phyloP scores from a whole-genome alignment of 2,797 vertebrate genomes.

The Pelochelys cantorii region DNA sequence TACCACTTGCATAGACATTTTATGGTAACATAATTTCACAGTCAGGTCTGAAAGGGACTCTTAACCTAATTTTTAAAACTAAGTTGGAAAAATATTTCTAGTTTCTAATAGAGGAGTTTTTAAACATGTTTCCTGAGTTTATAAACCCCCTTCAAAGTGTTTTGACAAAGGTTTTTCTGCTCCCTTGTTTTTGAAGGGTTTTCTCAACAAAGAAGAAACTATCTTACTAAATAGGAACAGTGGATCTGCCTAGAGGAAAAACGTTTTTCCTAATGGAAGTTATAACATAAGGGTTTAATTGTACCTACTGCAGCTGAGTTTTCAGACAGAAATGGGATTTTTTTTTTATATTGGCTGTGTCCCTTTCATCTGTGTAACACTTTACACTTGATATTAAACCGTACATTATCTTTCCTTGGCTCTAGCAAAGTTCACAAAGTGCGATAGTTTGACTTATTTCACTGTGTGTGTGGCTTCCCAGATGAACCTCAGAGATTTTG shows the following conservation, averaged over 20 bases:
- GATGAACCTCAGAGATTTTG: background rate
- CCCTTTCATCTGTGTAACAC: background rate
- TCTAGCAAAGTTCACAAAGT: background rate
- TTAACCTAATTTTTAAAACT: background rate
- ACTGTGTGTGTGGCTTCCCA: background rate
- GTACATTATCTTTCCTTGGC: background rate
- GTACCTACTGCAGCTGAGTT: background rate
- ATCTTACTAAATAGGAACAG: background rate
- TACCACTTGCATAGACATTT: background rate
- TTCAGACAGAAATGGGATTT: background rate
- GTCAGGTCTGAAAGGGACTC: constrained; percentile 12
- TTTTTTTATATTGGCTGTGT: background rate
- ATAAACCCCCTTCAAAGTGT: background rate
- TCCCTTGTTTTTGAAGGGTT: background rate
- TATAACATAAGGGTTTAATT: background rate
- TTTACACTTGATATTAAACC: background rate
- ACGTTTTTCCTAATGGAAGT: background rate
- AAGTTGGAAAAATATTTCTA: background rate
- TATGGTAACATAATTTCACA: background rate
- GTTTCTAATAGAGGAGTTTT: background rate
- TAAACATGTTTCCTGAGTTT: background rate
- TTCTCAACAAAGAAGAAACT: background rate
- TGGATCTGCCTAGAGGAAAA: background rate
- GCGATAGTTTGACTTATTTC: background rate
- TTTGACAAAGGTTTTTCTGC: background rate